phyloP scores from a whole-genome alignment of 37 sponge, comb jelly and placozoan genomes.

The Cladorhizidae sp. region DNA sequence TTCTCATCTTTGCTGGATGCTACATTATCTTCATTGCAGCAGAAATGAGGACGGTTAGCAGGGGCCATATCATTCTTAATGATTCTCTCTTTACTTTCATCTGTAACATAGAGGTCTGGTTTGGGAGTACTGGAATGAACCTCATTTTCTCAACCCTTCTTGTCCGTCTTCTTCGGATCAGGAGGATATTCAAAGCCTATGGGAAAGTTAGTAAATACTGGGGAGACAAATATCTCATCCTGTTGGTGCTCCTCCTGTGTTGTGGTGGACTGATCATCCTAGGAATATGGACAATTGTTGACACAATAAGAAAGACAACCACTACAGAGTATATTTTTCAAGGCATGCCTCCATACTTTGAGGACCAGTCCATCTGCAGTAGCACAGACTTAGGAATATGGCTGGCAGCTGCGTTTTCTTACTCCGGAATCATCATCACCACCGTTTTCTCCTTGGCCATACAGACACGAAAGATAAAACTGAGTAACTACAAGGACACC shows the following conservation, averaged over 20 bases:
- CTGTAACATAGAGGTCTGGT: slow-evolving; percentile 27
- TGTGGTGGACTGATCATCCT: neutral
- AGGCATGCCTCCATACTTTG: slow-evolving; percentile 14
- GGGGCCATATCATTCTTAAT: neutral
- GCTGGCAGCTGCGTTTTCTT: neutral
- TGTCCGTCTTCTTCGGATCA: slow-evolving; percentile 8
- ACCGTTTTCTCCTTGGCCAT: slow-evolving; percentile 26
- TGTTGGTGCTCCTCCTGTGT: slow-evolving; percentile 1
- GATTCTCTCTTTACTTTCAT: neutral
- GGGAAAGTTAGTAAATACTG: slow-evolving; percentile 17
- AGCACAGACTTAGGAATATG: neutral
- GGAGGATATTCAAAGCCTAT: slow-evolving; percentile 1
- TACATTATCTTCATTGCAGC: slow-evolving; percentile 7
- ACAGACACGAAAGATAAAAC: slow-evolving; percentile 36
- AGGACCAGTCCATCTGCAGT: neutral
- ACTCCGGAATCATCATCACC: neutral
- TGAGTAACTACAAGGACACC: slow-evolving; percentile 40
- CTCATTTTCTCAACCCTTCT: slow-evolving; percentile 22
- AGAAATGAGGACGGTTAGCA: neutral
- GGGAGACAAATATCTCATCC: slow-evolving; percentile 14
- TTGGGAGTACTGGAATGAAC: slow-evolving; percentile 10
- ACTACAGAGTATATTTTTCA: neutral
- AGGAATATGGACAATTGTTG: slow-evolving; percentile 10
- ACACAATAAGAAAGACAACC: neutral
- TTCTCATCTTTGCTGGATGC: slow-evolving; percentile 32